Evolutionary conservation across 2,113 vertebrate genomes (phyloP).

Genomic region (Buteo buteo): DNA sequence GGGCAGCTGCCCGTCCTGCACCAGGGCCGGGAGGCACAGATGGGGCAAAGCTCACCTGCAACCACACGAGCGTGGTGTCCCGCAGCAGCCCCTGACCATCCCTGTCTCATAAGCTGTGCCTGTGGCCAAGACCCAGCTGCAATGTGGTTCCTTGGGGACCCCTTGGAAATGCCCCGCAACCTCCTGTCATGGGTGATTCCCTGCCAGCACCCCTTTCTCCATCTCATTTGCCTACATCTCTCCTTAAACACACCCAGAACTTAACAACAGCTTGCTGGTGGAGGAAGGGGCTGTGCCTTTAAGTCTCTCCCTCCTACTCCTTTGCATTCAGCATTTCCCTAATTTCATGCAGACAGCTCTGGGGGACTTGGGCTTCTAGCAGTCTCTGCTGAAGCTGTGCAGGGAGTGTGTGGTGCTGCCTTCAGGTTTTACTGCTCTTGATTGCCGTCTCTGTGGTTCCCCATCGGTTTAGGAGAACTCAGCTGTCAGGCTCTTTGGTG

Average conservation of each 20-base stretch:
- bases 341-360: background rate
- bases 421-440: background rate
- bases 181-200: fast-evolving
- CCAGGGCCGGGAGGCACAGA: background rate
- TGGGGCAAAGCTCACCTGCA: background rate
- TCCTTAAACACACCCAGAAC: background rate
- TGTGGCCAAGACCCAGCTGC: fast-evolving
- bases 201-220: background rate
- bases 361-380: background rate
- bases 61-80: fast-evolving
- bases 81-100: too few species aligned
- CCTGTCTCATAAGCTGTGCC: background rate
- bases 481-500: background rate
- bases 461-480: background rate
- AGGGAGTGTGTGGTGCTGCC: fast-evolving
- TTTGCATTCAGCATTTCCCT: background rate
- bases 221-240: background rate
- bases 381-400: background rate
- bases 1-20: background rate
- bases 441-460: background rate
- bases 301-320: background rate
- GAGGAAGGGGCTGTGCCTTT: background rate
- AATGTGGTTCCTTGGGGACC: background rate
- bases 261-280: background rate
- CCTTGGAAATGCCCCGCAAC: fast-evolving